These are phyloP conservation scores for Chaitophorus viminalis DNA, from an alignment of 2,888 invertebrate species.

Conservation along the genomic window DNA sequence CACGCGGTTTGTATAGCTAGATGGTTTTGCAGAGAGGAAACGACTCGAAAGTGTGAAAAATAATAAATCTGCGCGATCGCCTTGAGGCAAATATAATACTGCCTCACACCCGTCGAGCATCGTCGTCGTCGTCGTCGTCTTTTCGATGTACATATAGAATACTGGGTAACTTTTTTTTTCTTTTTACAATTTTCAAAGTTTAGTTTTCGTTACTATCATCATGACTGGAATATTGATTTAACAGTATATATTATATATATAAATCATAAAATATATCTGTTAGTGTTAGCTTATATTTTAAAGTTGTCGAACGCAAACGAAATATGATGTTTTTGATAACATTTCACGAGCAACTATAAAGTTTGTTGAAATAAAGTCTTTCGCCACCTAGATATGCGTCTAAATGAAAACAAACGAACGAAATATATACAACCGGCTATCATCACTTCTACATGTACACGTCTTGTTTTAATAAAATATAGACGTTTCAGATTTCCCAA, in stretches of 20 bases:
- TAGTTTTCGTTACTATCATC: not conserved
- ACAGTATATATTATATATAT: not conserved
- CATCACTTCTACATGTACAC: too few relatives aligned
- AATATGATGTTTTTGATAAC: not conserved
- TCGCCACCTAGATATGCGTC: not conserved
- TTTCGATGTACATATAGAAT: not conserved
- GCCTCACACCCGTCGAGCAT: not conserved
- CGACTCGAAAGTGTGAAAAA: conserved; percentile 14
- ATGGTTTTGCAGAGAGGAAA: not conserved
- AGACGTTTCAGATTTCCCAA: too few relatives aligned
- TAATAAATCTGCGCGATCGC: conserved; percentile 40
- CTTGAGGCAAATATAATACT: conserved; percentile 7
- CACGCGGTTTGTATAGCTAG: too few relatives aligned
- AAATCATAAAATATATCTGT: too few relatives aligned
- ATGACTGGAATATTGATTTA: conserved; percentile 40
- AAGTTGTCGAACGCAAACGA: not conserved
- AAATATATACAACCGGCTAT: too few relatives aligned
- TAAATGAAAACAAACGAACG: not conserved
- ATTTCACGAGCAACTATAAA: not conserved
- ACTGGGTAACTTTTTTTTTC: conserved; percentile 19
- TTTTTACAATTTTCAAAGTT: conserved; percentile 3
- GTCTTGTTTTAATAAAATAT: too few relatives aligned
- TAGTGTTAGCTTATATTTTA: not conserved
- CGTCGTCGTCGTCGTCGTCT: not conserved
- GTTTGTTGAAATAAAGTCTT: not conserved